Evolutionary conservation across 2,888 invertebrate genomes (phyloP).

Genomic region (Limulus polyphemus): DNA sequence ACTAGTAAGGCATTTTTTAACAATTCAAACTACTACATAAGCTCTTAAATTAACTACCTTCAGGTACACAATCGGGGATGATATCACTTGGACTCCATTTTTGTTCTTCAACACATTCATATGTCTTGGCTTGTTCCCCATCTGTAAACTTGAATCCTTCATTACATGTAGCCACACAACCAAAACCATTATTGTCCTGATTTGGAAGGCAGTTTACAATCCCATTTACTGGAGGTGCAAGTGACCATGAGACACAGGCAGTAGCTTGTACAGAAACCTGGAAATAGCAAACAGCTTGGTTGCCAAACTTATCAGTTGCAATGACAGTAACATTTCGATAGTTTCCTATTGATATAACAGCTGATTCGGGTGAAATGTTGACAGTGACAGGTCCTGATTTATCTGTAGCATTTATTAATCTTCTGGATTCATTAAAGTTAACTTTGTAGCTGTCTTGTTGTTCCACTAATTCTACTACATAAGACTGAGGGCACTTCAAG

Average conservation of each 20-base stretch:
- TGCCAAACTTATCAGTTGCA: conserved; percentile 73
- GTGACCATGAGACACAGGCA: conserved; percentile 87
- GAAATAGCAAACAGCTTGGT: conserved; percentile 80
- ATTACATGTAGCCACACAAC: conserved; percentile 80
- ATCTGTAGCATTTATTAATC: conserved; percentile 70
- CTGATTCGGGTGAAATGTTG: conserved; percentile 63
- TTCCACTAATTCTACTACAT: conserved; percentile 80
- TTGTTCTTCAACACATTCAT: conserved; percentile 60
- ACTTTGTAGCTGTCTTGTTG: conserved; percentile 79
- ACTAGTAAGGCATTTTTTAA: not conserved
- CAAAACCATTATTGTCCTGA: conserved; percentile 47
- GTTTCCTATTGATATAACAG: conserved; percentile 51
- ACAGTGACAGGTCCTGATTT: conserved; percentile 68
- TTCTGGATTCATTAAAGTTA: conserved; percentile 77
- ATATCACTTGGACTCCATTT: conserved; percentile 77
- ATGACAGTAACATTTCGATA: conserved; percentile 58
- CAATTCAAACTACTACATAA: not conserved
- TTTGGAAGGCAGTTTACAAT: conserved; percentile 72
- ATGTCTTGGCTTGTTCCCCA: conserved; percentile 73
- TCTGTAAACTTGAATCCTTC: conserved; percentile 79
- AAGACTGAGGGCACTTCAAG: conserved; percentile 82
- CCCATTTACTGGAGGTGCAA: conserved; percentile 77
- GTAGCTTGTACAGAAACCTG: conserved; percentile 85
- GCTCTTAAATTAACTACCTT: conserved; percentile 45
- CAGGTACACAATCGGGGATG: conserved; percentile 88